Base-by-base conservation (phyloP, 2,888 invertebrate species). In the Perithous albicinctus region DNA sequence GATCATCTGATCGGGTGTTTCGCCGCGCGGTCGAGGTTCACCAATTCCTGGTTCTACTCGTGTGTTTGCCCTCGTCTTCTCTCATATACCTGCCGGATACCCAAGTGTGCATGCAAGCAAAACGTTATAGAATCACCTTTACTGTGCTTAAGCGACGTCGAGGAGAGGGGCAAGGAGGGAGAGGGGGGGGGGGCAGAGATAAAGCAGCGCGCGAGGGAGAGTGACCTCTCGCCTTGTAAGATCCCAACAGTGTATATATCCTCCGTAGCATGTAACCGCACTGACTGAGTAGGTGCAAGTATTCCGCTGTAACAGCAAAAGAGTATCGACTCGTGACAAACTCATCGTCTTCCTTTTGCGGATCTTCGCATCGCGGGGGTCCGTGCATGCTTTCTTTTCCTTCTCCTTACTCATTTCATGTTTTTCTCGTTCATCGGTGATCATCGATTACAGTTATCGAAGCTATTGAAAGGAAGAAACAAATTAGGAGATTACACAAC, bases 1-100 rank as follows among this genome's bases (percentile, higher is more conserved):
- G 89, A 88, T 85, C 84, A 85, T 83, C 86, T 84, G 85, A 86
- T 86, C 82, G 82, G 72, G 77, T 48, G 67, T 85, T n/a, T 86
- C 66, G 35, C 64, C 70, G 59, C 70, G 59, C 74, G 78, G 64
- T 86, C 87, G 84, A 85, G 87, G 87, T 87, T 87, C 87, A 85
- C 89, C 88, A 83, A 88, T 87, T 88, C 86, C 89, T 86, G 80
- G 84, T 82, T 86, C 69, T 84, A n/a, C 81, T 84, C 64, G 56
- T 29, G 59, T 46, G 43, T 72, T 59, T 46, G 59, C 72, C 43
- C 59, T 72, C 43, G 66, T 78, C 67, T 75, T 64, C 59, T 82
- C n/a, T n/a, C n/a, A n/a, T 82, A 76, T 81, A 79, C 56, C 72
- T 63, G 51, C 26, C 41, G 46, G 35, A 70, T 79, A 56, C 51